Conservation (phyloP, 2,888 invertebrate species). For the Drosophila bunnanda region DNA sequence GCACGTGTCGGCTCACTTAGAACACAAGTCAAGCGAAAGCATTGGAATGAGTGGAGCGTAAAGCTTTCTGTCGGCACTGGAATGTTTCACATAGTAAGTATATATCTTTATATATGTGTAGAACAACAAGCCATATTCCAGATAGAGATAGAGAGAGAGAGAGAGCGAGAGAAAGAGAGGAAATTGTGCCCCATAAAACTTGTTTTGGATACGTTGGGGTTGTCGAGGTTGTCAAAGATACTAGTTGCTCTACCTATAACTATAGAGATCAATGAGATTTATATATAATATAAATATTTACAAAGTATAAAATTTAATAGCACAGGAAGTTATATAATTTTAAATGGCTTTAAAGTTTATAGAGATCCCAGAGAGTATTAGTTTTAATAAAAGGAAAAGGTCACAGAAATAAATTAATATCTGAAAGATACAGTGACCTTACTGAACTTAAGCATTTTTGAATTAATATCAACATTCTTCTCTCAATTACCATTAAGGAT, state of each 20-base stretch:
- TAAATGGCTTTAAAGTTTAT: no score
- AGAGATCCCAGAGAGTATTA: not conserved
- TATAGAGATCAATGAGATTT: not conserved
- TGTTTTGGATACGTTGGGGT: slow-evolving; percentile 51
- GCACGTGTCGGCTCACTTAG: slow-evolving; percentile 53
- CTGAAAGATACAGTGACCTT: no score
- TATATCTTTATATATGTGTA: not conserved
- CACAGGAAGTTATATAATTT: no score
- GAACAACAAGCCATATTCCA: not conserved
- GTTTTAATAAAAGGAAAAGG: not conserved
- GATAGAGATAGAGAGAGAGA: no score
- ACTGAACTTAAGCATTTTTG: no score
- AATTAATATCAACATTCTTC: no score
- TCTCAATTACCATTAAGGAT: no score
- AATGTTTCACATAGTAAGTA: slow-evolving; percentile 2
- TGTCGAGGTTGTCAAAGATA: slow-evolving; percentile 40
- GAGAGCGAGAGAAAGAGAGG: not conserved
- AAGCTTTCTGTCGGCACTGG: slow-evolving; percentile 47
- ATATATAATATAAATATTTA: no score
- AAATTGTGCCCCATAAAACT: slow-evolving; percentile 13
- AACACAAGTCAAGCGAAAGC: slow-evolving; percentile 27
- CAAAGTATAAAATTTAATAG: no score
- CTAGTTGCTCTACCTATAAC: no score
- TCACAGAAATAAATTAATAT: not conserved
- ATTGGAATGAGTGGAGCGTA: slow-evolving; percentile 11